Base-by-base conservation (phyloP, 2,113 vertebrate species). In the Oncorhynchus nerka region DNA sequence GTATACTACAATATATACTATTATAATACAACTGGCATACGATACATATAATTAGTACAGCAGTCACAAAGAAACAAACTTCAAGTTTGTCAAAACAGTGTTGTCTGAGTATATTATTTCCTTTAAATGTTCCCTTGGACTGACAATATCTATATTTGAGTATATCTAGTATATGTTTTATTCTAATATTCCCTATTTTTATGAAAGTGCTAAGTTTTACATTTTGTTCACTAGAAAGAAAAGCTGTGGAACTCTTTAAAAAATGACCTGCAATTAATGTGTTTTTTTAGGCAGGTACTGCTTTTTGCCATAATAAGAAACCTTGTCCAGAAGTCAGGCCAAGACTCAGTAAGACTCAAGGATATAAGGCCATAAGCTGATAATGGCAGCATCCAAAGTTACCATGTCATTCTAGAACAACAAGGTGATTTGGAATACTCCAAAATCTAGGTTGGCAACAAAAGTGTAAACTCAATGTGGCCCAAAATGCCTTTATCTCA, bases 1-100 rank as follows among this genome's bases (percentile, higher is more conserved):
- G 88, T 96, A 94, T 95, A 92, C 92, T 96, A 97, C 95, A 98
- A 94, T 96, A 95, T 95, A 91, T 94, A 95, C 94, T 94, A 92
- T 94, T 95, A 95, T 94, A 89, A 94, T 96, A 97, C 94, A 88
- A 92, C 92, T 95, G 94, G 93, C 91, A 89, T 93, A 95, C 93
- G 94, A 91, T 94, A 94, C 90, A 93, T 89, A 92, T 94, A 86
- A 92, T 95, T 91, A 95, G 93, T 91, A 95, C 92, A 95, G 92
- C 90, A 95, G 94, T 92, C 93, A 93, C 93, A 94, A 92, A 92
- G 89, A 93, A 89, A 86, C 87, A 89, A 92, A 93, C 88, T 89
- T 80, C 89, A 91, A 93, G 90, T 93, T 91, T 91, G 92, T 93
- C 89, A 88, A 93, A 93, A 92, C 94, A 94, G 92, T 91, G 91